Conservation (phyloP, 2,888 invertebrate genomes). For the Drosophila aldrichi region DNA sequence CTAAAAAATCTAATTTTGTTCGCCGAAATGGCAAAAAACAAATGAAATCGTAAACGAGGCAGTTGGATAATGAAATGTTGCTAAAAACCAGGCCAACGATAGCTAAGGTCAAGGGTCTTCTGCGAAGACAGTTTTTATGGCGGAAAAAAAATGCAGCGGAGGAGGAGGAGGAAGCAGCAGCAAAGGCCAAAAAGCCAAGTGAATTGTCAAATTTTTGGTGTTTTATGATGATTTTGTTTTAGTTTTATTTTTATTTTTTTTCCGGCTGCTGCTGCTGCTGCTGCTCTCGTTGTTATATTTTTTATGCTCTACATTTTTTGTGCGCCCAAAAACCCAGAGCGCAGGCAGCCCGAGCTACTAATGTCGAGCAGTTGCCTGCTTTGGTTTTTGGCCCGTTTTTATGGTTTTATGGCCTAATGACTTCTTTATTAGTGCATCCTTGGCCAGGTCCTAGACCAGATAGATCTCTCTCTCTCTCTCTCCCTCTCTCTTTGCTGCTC, state of each 20-base stretch:
- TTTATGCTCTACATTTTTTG: conserved; percentile 81
- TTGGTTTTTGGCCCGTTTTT: conserved; percentile 55
- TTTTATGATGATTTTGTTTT: conserved; percentile 70
- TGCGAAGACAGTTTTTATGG: conserved; percentile 70
- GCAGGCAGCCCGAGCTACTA: conserved; percentile 53
- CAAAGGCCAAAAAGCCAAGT: conserved; percentile 42
- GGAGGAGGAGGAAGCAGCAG: not conserved
- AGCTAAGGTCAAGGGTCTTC: conserved; percentile 58
- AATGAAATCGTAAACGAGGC: conserved; percentile 40
- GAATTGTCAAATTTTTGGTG: conserved; percentile 57
- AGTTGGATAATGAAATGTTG: conserved; percentile 48
- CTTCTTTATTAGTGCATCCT: conserved; percentile 80
- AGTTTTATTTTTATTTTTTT: not conserved
- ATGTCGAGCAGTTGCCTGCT: conserved; percentile 65
- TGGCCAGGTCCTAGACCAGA: conserved; percentile 36
- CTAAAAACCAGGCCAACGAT: conserved; percentile 71
- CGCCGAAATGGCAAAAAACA: conserved; percentile 62
- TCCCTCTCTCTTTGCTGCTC: not conserved
- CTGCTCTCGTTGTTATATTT: conserved; percentile 79
- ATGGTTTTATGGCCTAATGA: conserved; percentile 78
- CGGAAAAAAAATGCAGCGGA: conserved; percentile 29
- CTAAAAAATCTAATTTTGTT: conserved; percentile 81
- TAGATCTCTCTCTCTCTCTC: too few relatives aligned
- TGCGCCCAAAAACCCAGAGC: conserved; percentile 10
- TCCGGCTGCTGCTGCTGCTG: conserved; percentile 9